These are phyloP conservation scores for Chelonoidis abingdonii DNA, from an alignment of 2,113 vertebrate species.

Conservation along the genomic window DNA sequence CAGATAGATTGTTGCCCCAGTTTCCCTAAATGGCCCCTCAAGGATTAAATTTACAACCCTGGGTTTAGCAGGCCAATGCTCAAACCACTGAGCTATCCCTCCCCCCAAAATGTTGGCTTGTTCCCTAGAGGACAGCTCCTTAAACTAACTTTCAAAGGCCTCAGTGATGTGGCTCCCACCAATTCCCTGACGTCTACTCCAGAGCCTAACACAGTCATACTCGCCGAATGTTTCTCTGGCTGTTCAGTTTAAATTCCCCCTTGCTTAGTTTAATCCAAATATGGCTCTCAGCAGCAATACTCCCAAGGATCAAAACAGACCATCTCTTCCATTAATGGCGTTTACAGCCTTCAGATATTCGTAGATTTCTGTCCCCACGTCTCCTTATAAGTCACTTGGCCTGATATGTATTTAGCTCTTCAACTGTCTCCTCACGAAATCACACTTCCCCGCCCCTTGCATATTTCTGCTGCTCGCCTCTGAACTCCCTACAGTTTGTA, in stretches of 20 bases:
- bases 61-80: no score
- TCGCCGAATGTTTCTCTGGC: background rate
- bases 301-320: background rate
- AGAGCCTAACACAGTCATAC: background rate
- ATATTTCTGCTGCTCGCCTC: rapidly evolving
- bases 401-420: background rate
- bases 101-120: background rate
- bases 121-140: conserved; percentile 19
- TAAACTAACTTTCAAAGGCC: conserved; percentile 36
- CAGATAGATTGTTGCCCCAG: no score
- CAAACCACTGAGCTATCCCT: no score
- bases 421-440: background rate
- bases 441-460: background rate
- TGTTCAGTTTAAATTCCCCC: background rate
- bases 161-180: background rate
- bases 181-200: background rate
- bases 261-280: background rate
- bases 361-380: rapidly evolving
- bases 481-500: background rate
- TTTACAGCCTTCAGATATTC: background rate
- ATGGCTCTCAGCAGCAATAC: background rate
- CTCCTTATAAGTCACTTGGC: background rate
- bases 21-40: no score
- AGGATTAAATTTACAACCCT: no score
- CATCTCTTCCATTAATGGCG: background rate